These are phyloP conservation scores for Noctilio leporinus DNA, from an alignment of 2,113 vertebrate species.

Conservation along the genomic window DNA sequence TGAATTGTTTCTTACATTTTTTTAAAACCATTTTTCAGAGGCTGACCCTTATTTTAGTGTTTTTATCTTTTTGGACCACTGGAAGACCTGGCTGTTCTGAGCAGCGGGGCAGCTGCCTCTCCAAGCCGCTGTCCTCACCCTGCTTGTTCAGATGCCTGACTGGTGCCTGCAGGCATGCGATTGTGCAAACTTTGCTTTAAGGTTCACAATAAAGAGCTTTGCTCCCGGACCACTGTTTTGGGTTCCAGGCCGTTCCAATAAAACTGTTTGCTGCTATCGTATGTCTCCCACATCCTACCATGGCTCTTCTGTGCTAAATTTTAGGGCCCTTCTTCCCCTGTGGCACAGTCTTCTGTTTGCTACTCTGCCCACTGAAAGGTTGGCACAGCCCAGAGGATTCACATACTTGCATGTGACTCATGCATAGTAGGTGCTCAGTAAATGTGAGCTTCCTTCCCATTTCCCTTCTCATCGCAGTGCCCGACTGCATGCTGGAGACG, in stretches of 20 bases:
- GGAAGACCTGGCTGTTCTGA: neutral
- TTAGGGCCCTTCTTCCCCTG: neutral
- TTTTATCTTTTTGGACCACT: neutral
- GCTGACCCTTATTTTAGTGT: neutral
- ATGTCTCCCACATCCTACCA: neutral
- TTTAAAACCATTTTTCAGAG: neutral
- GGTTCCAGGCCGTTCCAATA: neutral
- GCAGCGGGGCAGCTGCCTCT: neutral
- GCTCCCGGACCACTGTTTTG: neutral
- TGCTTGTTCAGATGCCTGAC: too few relatives aligned
- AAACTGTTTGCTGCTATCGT: neutral
- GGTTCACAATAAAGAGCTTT: neutral
- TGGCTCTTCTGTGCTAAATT: neutral
- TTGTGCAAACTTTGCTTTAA: neutral
- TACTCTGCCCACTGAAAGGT: neutral
- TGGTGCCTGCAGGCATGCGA: neutral
- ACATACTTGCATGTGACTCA: too few relatives aligned
- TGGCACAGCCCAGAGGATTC: too few relatives aligned
- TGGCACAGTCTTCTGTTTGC: neutral
- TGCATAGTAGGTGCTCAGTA: neutral
- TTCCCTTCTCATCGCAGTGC: neutral
- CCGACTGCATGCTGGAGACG: neutral
- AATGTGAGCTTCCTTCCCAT: neutral
- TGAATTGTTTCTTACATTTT: neutral
- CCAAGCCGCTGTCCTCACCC: too few relatives aligned